Evolutionary conservation across 2,797 vertebrate species (phyloP), one percentile per base, ranked within the genome.

Genomic region (Sebastes trivittatus): DNA sequence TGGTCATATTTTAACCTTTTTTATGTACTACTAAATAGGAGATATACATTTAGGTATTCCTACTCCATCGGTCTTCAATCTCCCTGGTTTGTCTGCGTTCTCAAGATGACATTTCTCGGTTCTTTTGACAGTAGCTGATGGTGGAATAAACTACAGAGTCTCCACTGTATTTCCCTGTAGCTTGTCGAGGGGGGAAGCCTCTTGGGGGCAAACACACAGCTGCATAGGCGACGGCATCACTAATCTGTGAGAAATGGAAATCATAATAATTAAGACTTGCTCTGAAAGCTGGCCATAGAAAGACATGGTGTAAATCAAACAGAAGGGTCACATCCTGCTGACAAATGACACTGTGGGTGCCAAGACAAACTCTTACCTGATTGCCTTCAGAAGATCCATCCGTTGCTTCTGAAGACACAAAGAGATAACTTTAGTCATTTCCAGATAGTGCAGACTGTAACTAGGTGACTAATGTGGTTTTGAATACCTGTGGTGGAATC

Each of bases 131-230:
- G 0, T 42, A 16, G 42, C 42, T 72, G 1, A 86, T 38, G 29
- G 58, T 32, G 6, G 84, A 81, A 56, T 90, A 90, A 52, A 88
- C 2, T 2, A 72, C 72, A 65, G 29, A 25, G 1, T 85, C 66
- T 77, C 2, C 6, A 0, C 55, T 82, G 61, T 56, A 11, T 58
- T 63, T 76, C 54, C 60, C 46, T 78, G 65, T 34, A 16, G 20
- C 1, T 58, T 11, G 29, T 61, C 69, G 82, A 7, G 34, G 3
- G 16, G 27, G 58, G 13, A 61, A 2, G 46, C 22, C 29, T 69
- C 1, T 85, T 7, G 42, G 13, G 13, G 36, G 22, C 8, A 62
- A 78, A 80, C 14, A 0, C 59, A 87, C 70, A 20, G 60, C 6
- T 22, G 86, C 14, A 30, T 91, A 89, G 68, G 56, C 22, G 16